Evolutionary conservation across 2,888 invertebrate genomes (phyloP).

Genomic region (Corbicula japonica): DNA sequence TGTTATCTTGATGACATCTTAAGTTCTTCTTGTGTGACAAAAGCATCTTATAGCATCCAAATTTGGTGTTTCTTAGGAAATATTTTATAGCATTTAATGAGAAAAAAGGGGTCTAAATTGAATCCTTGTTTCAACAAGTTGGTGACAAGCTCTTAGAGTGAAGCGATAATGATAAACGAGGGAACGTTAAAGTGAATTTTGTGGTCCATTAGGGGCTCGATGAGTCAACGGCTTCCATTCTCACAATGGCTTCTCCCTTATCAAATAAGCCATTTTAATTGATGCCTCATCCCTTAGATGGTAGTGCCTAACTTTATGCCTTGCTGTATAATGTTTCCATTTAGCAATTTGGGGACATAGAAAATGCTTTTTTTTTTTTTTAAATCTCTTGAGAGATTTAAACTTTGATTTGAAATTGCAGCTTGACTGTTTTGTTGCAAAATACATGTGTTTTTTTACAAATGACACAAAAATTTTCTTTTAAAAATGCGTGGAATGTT

Average conservation of each 20-base stretch:
- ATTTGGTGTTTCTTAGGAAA: constrained; percentile 3
- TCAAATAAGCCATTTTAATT: constrained; percentile 37
- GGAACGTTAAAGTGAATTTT: constrained; percentile 24
- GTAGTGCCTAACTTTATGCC: too few relatives aligned
- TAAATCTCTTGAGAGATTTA: too few relatives aligned
- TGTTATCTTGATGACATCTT: too few relatives aligned
- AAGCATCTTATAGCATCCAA: constrained; percentile 5
- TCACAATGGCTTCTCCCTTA: constrained; percentile 12
- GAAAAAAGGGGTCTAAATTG: constrained; percentile 31
- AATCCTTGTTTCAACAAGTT: constrained; percentile 42
- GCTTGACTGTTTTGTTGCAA: too few relatives aligned
- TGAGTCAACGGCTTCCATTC: constrained; percentile 25
- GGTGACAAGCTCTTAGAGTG: constrained; percentile 11
- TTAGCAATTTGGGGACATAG: too few relatives aligned
- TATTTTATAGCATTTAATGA: constrained; percentile 19
- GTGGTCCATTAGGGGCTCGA: constrained; percentile 31
- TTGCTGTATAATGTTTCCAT: too few relatives aligned
- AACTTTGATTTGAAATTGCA: too few relatives aligned
- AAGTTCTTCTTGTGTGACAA: constrained; percentile 9
- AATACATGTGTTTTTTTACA: too few relatives aligned
- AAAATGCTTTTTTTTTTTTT: too few relatives aligned
- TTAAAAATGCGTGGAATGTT: too few relatives aligned
- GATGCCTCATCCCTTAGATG: too few relatives aligned
- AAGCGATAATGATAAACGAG: constrained; percentile 30
- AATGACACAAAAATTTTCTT: too few relatives aligned